These are phyloP conservation scores for Albula glossodonta DNA, from an alignment of 2,113 vertebrate species.

Conservation along the genomic window DNA sequence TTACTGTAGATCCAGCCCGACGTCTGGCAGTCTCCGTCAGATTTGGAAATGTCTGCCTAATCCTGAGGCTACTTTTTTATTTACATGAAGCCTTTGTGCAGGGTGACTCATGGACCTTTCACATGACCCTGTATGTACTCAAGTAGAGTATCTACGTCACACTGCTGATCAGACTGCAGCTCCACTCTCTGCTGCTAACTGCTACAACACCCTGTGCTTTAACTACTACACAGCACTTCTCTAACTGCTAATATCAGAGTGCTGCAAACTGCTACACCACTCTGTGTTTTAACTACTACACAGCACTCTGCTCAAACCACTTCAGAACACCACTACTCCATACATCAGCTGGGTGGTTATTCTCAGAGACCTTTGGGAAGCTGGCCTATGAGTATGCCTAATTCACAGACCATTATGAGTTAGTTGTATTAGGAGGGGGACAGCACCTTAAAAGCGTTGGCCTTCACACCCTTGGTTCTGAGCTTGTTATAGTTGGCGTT, in stretches of 20 bases:
- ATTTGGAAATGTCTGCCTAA: not conserved
- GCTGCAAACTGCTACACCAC: too few species aligned
- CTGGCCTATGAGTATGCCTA: not conserved
- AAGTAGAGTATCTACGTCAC: not conserved
- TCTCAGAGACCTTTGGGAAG: not conserved
- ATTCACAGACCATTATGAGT: not conserved
- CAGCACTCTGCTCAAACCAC: too few species aligned
- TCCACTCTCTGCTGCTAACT: not conserved
- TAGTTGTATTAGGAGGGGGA: not conserved
- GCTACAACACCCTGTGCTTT: too few species aligned
- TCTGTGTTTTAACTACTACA: too few species aligned
- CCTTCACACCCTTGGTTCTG: constrained; percentile 90
- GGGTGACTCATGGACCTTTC: not conserved
- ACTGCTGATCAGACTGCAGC: not conserved
- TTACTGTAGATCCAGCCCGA: too few species aligned
- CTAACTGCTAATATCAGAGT: too few species aligned
- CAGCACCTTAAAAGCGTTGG: constrained; percentile 89
- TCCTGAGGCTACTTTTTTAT: too few species aligned
- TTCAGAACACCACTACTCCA: too few species aligned
- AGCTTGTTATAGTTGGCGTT: constrained; percentile 89
- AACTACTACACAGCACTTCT: too few species aligned
- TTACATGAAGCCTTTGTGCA: not conserved
- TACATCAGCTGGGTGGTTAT: too few species aligned
- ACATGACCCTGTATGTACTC: not conserved
- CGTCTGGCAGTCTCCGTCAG: not conserved